Evolutionary conservation across 2,888 invertebrate genomes (phyloP).

Genomic region (Xylophagus ater): DNA sequence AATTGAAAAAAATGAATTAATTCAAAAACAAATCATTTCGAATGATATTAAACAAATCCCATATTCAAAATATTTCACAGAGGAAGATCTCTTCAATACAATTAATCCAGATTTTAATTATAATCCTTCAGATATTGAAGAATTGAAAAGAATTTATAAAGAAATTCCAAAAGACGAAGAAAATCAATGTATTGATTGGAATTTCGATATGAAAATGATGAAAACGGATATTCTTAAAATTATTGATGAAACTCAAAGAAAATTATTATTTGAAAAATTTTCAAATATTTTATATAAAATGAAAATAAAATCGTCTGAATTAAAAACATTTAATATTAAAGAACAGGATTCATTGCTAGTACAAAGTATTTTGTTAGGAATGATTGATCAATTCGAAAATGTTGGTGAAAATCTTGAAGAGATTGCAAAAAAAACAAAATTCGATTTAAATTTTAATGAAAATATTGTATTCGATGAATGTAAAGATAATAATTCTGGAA

Average conservation of each 20-base stretch:
- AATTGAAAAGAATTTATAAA: conserved; percentile 7
- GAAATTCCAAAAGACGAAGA: neutral
- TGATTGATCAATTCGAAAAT: conserved; percentile 9
- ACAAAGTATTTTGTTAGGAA: conserved; percentile 6
- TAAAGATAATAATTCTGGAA: neutral
- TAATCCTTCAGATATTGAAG: conserved; percentile 5
- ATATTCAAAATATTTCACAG: conserved; percentile 6
- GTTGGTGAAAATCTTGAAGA: neutral
- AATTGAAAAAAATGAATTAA: conserved; percentile 2
- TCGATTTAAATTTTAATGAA: conserved; percentile 13
- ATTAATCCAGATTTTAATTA: conserved; percentile 10
- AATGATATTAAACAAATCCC: conserved; percentile 4
- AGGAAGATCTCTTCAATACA: conserved; percentile 9
- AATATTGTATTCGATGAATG: conserved; percentile 4
- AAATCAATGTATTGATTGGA: conserved; percentile 9
- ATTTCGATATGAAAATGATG: conserved; percentile 9
- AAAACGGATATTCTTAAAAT: conserved; percentile 8
- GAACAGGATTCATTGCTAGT: conserved; percentile 14
- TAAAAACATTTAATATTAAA: conserved; percentile 1
- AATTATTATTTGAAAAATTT: conserved; percentile 4
- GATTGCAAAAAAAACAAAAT: neutral
- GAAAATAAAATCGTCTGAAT: conserved; percentile 1
- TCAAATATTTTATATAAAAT: conserved; percentile 2
- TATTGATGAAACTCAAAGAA: conserved; percentile 6
- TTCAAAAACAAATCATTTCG: conserved; percentile 1